Base-by-base conservation (phyloP, 1,140 invertebrate species). In the Periplaneta americana region DNA sequence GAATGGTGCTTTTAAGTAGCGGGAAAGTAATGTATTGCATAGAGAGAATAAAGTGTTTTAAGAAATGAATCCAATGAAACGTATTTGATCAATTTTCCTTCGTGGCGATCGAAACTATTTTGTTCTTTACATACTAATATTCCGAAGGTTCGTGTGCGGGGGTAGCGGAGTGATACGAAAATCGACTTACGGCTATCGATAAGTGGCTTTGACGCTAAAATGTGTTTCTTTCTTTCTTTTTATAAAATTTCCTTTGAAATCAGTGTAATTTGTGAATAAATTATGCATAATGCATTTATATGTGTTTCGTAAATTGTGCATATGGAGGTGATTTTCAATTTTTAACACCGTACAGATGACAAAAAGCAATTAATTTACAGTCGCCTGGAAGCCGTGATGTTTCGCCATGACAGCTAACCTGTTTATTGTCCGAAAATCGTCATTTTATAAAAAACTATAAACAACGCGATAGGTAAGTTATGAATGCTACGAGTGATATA, bases 351-450 rank as follows among this genome's bases (percentile, higher is more conserved):
- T 15, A 5, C 28, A 66, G 28, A 31, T 32, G 39, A 34, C 33
- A 66, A 32, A 32, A 37, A 18, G 10, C 32, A n/a, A 4, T 3
- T 66, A n/a, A 37, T 74, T 39, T 57, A 33, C 15, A 31, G 79
- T 80, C 34, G 34, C 48, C 66, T 80, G 28, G n/a, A 66, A 80
- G 79, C 79, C 81, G 81, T 78, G 76, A 77, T 81, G 81, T 81
- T 81, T 81, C 81, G 81, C 81, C 81, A 81, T 81, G 81, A 81
- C 81, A 78, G 81, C 81, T 81, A 81, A 81, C 81, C 81, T 81
- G 81, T 81, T 81, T 81, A 78, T 77, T 78, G 39, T 78, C 33
- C 33, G 75, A 78, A 48, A 34, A 28, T 81, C 75, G 31, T 76
- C 76, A 57, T 77, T 37, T 37, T 81, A 57, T 81, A 34, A 48